Percentiles rank a stretch among this genome's conserved stretches.
These are phyloP conservation scores for Incurvaria masculella DNA, from an alignment of 2,888 invertebrate species.

Conservation along the genomic window DNA sequence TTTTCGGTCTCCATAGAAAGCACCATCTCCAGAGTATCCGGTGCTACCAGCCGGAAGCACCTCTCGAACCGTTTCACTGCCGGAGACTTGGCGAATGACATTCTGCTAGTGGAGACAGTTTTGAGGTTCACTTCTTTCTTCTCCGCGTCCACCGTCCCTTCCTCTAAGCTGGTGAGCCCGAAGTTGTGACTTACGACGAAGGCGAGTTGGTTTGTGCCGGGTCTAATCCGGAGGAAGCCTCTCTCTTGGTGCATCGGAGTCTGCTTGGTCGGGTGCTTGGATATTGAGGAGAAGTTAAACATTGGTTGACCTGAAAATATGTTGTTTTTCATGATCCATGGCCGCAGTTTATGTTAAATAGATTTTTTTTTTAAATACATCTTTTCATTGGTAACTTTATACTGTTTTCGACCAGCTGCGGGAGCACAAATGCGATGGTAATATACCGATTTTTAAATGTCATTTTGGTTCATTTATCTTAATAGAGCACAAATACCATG, in stretches of 20 bases:
- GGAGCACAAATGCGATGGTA: neutral
- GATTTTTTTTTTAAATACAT: neutral
- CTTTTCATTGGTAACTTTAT: neutral
- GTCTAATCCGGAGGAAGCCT: conserved; percentile 59
- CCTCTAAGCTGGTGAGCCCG: conserved; percentile 50
- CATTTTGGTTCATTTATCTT: neutral
- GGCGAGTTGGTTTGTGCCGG: conserved; percentile 48
- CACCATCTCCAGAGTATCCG: conserved; percentile 37
- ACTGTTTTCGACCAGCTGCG: neutral
- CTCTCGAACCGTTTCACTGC: conserved; percentile 45
- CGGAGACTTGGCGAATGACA: conserved; percentile 52
- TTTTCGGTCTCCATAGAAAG: conserved; percentile 56
- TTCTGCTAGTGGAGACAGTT: conserved; percentile 43
- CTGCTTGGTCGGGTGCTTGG: conserved; percentile 49
- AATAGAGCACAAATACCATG: neutral
- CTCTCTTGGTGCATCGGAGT: conserved; percentile 61
- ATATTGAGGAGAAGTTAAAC: conserved; percentile 52
- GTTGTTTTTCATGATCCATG: neutral
- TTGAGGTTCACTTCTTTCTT: conserved; percentile 43
- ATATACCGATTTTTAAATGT: neutral
- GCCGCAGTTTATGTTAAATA: neutral
- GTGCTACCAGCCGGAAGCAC: conserved; percentile 27
- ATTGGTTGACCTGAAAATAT: conserved; percentile 54
- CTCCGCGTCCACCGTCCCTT: conserved; percentile 37
- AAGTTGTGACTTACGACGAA: conserved; percentile 61